phyloP scores from a whole-genome alignment of 2,113 vertebrate species.

The Caretta caretta region DNA sequence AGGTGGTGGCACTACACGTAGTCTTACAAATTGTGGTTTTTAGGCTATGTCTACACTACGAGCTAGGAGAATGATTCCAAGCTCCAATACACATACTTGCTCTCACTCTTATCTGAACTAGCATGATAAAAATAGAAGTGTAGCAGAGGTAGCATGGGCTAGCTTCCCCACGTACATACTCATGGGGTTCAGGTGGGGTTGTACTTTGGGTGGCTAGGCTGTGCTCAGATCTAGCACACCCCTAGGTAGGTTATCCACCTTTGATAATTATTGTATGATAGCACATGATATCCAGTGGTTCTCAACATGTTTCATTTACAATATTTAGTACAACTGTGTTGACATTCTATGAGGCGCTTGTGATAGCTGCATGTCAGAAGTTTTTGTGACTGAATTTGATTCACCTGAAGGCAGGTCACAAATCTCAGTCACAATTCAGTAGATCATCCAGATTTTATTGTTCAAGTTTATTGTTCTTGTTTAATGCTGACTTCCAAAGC shows the following conservation, averaged over 20 bases:
- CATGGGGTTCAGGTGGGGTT: not conserved
- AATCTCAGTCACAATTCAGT: conserved; percentile 50
- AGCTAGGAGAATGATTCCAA: not conserved
- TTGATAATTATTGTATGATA: conserved; percentile 34
- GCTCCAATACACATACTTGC: not conserved
- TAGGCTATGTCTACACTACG: not conserved
- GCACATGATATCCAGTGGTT: conserved; percentile 16
- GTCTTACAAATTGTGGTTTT: not conserved
- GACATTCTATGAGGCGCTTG: conserved; percentile 58
- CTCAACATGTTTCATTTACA: conserved; percentile 44
- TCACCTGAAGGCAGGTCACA: conserved; percentile 58
- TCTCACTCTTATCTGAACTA: not conserved
- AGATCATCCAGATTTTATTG: conserved; percentile 33
- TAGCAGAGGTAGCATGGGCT: not conserved
- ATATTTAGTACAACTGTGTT: conserved; percentile 45
- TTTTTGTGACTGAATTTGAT: conserved; percentile 49
- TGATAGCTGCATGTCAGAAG: conserved; percentile 57
- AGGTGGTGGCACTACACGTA: not conserved
- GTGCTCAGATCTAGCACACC: not conserved
- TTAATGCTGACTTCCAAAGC: conserved; percentile 44
- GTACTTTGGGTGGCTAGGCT: not conserved
- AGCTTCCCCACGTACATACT: not conserved
- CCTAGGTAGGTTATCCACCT: not conserved
- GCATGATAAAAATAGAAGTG: not conserved
- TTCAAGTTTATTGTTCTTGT: conserved; percentile 1